Base-by-base conservation (phyloP, 2,888 invertebrate species). In the Cyrtodaria siliqua region DNA sequence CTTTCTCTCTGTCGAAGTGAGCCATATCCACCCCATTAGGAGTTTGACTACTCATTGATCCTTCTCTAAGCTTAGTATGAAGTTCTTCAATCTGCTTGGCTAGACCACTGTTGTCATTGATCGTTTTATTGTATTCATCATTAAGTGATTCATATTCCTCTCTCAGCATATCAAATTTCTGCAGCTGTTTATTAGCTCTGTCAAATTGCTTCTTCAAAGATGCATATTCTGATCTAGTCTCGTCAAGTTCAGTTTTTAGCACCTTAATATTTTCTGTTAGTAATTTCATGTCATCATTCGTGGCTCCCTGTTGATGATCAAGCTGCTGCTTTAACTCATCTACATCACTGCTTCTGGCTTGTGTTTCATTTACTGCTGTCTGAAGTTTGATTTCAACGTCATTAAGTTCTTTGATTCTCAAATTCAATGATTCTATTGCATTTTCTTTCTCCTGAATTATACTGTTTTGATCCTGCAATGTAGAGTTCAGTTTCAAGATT, bases 41-140 rank as follows among this genome's bases (percentile, higher is more conserved):
- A 4, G 71, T 75, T 18, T 72, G 50, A 38, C 86, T 68, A n/a
- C 79, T 76, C 8, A 72, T 71, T 4, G 77, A 67, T 14, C 83
- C 62, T 9, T 83, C 75, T 60, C 78, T 79, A 2, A 91, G 76
- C 70, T 86, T 83, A 3, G 75, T 70, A 70, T 91, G 87, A n/a
- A 92, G 85, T 47, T 90, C 90, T 71, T 91, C 90, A 33, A 90
- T 86, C 74, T 91, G 89, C 56, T 87, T 89, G 4, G 89, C 88
- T 80, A 91, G 76, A 23, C 60, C 76, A 53, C 86, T 89, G 60
- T 91, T 92, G 63, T 91, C 91, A 44, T 74, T 76, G 8, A 91
- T 77, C 6, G 90, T 77, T 57, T 86, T 86, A 52, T 85, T 88
- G 67, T 90, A 88, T 50, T 91, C 87, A 26, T 87, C 87, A 78